Evolutionary conservation across 2,113 vertebrate species (phyloP), one percentile per base, ranked within the genome.

Genomic region (Monopterus albus): DNA sequence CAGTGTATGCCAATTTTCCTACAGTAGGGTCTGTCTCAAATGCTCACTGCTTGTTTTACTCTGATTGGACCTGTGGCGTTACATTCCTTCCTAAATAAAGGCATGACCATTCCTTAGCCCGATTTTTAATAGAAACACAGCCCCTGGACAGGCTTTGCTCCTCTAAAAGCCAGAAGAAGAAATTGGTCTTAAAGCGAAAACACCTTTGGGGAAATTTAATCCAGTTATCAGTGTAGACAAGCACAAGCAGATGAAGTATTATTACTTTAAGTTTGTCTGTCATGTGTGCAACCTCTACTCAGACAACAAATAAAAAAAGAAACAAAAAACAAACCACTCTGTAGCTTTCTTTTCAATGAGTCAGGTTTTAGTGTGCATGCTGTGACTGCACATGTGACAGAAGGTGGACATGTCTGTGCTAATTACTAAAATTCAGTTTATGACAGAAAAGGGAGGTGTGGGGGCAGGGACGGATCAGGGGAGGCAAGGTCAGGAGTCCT

Each of bases 401-500:
- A 36, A 14, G 42, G 65, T 51, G 49, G 63, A 56, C 49, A 25
- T 47, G 47, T 9, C 66, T 46, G 77, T 64, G 72, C 50, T 55
- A 59, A 71, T 61, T 51, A 71, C 60, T 50, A 72, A 67, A 86
- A 79, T 90, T 89, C 78, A 74, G 77, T 83, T 70, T 55, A 13
- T 79, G 57, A 62, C 25, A 25, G 53, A 46, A 9, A 42, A 50
- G 9, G 62, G 55, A 18, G 2, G 46, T 18, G 6, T 7, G 35
- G 12, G 52, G 46, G 21, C 13, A 29, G 43, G 40, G 68, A 38
- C 20, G 28, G 78, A 21, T 42, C 55, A 0, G 1, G 1, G 28
- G 40, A 26, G 15, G 45, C 3, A 4, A 31, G 70, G 93, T 98
- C 97, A 98, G 77, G 95, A 97, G 79, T 96, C 96, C 88, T 98